Evolutionary conservation across 2,113 vertebrate genomes (phyloP).

Genomic region (Delphinus delphis): DNA sequence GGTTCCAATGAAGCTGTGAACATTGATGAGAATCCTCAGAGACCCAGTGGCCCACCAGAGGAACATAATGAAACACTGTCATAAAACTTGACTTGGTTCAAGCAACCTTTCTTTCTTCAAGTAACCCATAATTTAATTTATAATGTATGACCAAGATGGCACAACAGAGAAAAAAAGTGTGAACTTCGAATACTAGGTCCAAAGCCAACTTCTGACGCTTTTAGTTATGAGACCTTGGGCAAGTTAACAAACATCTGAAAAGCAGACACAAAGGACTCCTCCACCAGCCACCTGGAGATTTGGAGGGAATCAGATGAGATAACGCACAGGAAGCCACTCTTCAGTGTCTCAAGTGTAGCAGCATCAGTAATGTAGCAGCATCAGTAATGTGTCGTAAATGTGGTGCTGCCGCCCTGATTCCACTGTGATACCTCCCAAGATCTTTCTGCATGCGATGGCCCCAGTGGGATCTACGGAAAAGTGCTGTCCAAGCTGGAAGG

Average conservation of each 20-base stretch:
- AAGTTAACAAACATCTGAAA: neutral
- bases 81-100: slow-evolving; percentile 1
- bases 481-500: neutral
- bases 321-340: neutral
- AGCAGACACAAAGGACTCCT: neutral
- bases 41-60: neutral
- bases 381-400: neutral
- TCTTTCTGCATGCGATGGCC: neutral
- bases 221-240: neutral
- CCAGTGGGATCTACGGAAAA: neutral
- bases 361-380: neutral
- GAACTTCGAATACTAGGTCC: neutral
- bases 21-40: neutral
- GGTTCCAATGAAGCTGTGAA: neutral
- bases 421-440: neutral
- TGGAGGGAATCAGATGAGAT: neutral
- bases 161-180: neutral
- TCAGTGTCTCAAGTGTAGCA: neutral
- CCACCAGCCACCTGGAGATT: neutral
- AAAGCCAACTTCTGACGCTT: neutral
- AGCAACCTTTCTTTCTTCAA: neutral
- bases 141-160: neutral
- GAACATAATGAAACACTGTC: neutral
- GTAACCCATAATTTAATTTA: neutral
- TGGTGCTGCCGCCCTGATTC: neutral